phyloP scores from a whole-genome alignment of 1,140 invertebrate genomes.

The Cherax destructor region DNA sequence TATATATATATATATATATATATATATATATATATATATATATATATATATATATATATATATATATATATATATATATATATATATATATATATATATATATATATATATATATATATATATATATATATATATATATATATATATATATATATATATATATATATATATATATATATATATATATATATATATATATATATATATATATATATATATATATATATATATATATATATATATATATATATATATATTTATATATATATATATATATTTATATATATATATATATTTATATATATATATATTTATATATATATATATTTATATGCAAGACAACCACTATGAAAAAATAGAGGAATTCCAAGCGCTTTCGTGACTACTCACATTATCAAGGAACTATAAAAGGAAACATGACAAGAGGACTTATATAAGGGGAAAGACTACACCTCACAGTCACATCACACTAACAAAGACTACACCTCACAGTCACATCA shows the following conservation, averaged over 20 bases:
- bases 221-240: constrained; percentile 36
- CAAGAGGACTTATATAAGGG: no score
- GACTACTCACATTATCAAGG: no score
- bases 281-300: constrained; percentile 33
- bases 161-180: constrained; percentile 33
- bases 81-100: constrained; percentile 36
- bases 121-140: constrained; percentile 36
- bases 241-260: constrained; percentile 32
- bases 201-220: constrained; percentile 36
- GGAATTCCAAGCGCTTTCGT: no score
- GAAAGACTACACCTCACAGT: no score
- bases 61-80: constrained; percentile 36
- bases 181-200: constrained; percentile 36
- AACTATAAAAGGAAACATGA: no score
- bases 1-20: constrained; percentile 12
- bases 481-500: no score
- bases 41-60: constrained; percentile 25
- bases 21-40: constrained; percentile 11
- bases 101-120: constrained; percentile 36
- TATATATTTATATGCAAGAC: no score
- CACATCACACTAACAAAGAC: no score
- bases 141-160: constrained; percentile 36
- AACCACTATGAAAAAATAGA: no score
- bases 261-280: constrained; percentile 32
- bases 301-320: no score